These are phyloP conservation scores for Ctenomys sociabilis DNA, from an alignment of 2,113 vertebrate species.

Conservation along the genomic window DNA sequence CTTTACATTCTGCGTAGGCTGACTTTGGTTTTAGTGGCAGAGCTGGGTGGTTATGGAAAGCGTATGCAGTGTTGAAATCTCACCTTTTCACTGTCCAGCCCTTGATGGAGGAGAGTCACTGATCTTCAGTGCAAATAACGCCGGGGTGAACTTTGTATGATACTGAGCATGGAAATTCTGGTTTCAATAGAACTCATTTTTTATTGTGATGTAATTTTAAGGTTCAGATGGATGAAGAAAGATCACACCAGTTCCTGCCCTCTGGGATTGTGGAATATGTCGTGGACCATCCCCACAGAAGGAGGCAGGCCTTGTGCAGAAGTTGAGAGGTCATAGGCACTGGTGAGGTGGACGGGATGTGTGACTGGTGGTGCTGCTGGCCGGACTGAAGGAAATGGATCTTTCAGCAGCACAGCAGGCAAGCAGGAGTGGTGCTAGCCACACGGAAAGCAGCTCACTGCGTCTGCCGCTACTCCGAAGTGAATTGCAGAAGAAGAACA, in stretches of 20 bases:
- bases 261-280: accelerated
- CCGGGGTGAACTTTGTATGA: background rate
- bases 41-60: background rate
- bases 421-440: background rate
- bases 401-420: background rate
- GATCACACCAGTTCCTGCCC: background rate
- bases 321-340: background rate
- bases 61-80: background rate
- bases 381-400: no score
- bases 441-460: background rate
- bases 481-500: conserved; percentile 22
- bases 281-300: accelerated
- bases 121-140: background rate
- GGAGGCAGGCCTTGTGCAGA: background rate
- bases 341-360: background rate
- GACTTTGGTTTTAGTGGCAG: background rate
- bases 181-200: conserved; percentile 10
- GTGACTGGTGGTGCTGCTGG: background rate
- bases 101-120: background rate
- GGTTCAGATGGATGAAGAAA: background rate
- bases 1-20: background rate
- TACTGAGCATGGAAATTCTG: background rate
- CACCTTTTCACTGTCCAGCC: background rate
- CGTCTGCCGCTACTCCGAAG: background rate
- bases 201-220: background rate